These are phyloP conservation scores for rat (Rattus norvegicus) DNA, from an alignment of 2,113 vertebrate genomes.

Conservation along the genomic window GRCr8 NC_086039.1:133163001-133163500, in stretches of 20 bases:
- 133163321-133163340: neutral
- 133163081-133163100: neutral
- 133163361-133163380: conserved; percentile 56
- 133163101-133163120: conserved; percentile 50
- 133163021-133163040: conserved; percentile 19
- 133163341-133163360: neutral
- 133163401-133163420: conserved; percentile 61
- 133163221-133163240: neutral
- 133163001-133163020: conserved; percentile 47
- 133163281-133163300: neutral
- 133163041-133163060: conserved; percentile 22
- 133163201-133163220: neutral
- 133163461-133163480: conserved; percentile 10
- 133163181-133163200: neutral
- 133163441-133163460: neutral
- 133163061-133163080: conserved; percentile 3
- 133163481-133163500: conserved; percentile 39
- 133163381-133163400: conserved; percentile 44
- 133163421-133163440: conserved; percentile 50
- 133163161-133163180: neutral
- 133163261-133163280: neutral
- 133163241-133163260: neutral
- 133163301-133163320: neutral
- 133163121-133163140: neutral
- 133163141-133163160: neutral